phyloP scores from a whole-genome alignment of 1,140 invertebrate genomes.

The Globodera ellingtonae region DNA sequence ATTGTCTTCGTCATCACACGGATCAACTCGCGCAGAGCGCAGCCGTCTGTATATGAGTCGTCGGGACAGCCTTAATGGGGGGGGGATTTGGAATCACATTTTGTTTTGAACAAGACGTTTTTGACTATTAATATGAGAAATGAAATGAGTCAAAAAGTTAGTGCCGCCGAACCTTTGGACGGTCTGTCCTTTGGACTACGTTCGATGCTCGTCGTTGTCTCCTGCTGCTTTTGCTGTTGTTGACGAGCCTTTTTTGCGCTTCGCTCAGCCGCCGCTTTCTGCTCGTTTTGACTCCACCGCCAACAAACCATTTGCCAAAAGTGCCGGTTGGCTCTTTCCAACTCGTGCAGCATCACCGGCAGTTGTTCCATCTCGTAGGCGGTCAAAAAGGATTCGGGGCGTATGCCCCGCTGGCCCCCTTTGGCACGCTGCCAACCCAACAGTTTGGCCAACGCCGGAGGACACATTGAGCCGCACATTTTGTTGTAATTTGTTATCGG shows the following conservation, averaged over 20 bases:
- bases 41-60: slow-evolving; percentile 43
- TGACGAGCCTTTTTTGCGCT: not conserved
- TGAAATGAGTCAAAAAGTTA: not conserved
- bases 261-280: not conserved
- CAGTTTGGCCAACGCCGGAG: slow-evolving; percentile 11
- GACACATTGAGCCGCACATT: slow-evolving; percentile 13
- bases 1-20: slow-evolving; percentile 39
- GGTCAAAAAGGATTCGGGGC: slow-evolving; percentile 43
- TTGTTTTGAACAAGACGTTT: too few relatives aligned
- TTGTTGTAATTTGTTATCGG: not conserved
- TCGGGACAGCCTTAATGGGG: not conserved
- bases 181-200: not conserved
- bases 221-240: slow-evolving; percentile 2
- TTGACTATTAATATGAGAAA: not conserved
- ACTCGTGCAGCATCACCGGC: slow-evolving; percentile 53
- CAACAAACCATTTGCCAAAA: slow-evolving; percentile 59
- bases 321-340: slow-evolving; percentile 41
- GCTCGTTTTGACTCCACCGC: slow-evolving; percentile 30
- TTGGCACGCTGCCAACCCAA: slow-evolving; percentile 12
- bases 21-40: slow-evolving; percentile 41
- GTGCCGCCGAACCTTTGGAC: not conserved
- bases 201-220: not conserved
- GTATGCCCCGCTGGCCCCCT: slow-evolving; percentile 9
- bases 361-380: slow-evolving; percentile 56
- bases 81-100: not conserved